These are phyloP conservation scores for Halcyon senegalensis DNA, from an alignment of 2,113 vertebrate genomes.

Conservation along the genomic window DNA sequence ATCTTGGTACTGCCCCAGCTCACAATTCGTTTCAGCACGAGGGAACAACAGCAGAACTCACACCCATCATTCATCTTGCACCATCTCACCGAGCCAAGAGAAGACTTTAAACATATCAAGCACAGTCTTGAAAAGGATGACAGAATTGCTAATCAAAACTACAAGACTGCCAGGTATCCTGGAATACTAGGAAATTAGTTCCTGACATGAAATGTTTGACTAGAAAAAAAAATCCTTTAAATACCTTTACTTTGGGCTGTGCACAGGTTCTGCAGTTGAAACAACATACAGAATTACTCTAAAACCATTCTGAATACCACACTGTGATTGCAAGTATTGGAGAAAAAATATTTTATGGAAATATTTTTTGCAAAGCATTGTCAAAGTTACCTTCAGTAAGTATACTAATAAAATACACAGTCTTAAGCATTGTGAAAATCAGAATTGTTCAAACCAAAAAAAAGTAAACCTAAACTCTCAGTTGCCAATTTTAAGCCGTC, in stretches of 20 bases:
- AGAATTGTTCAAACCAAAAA: background rate
- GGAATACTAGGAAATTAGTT: background rate
- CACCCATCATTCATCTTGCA: background rate
- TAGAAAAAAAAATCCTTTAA: background rate
- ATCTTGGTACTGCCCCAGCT: background rate
- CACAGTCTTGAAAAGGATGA: background rate
- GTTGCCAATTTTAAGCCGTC: background rate
- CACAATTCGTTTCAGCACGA: background rate
- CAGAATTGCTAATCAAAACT: background rate
- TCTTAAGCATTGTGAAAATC: background rate
- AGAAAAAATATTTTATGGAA: background rate
- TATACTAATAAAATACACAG: background rate
- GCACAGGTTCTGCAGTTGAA: background rate
- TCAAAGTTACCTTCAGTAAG: background rate
- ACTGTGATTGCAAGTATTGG: background rate
- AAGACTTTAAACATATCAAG: background rate
- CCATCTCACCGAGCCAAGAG: background rate
- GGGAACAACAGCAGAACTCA: background rate
- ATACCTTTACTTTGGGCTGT: background rate
- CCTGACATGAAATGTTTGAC: background rate
- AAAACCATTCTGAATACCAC: background rate
- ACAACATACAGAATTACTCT: background rate
- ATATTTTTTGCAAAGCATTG: background rate
- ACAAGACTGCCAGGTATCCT: background rate
- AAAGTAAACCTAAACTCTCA: background rate